Evolutionary conservation across 2,888 invertebrate species (phyloP), one percentile per base, ranked within the genome.

Genomic region (Neoascia interrupta): DNA sequence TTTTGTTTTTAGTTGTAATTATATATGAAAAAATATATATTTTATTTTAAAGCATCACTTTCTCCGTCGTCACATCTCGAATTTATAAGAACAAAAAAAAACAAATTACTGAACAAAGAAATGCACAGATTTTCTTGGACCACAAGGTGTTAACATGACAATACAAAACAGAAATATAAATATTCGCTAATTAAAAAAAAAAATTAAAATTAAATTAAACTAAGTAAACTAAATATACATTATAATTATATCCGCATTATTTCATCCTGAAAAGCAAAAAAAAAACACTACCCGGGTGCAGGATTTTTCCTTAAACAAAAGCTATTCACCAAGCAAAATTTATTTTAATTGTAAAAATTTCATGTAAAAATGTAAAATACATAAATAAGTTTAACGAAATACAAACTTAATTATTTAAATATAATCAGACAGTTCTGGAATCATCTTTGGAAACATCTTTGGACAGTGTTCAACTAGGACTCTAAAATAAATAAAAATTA

Each of bases 101-200:
- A 66, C 8, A 41, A 31, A 64, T 73, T 81, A 63, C 63, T 60
- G 58, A 63, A 58, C 49, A 58, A 54, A 75, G 34, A 10, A 37
- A 58, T n/a, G 43, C 23, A 73, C 31, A 66, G 64, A 81, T 81
- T 72, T 81, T 81, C 64, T 83, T 82, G 83, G 83, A 83, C 83
- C 83, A 83, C 81, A 82, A 72, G 82, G 82, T 83, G 82, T 82
- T 83, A 82, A 83, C 82, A 82, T 81, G 83, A 83, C 83, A 83
- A 83, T 83, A 83, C 82, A 82, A 81, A 58, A 60, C n/a, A n/a
- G 8, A n/a, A 31, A 5, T 31, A 61, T 80, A 63, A 68, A 26
- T 60, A 60, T 37, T 56, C n/a, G n/a, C n/a, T n/a, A 41, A 61
- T 64, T 45, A 53, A 54, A 74, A 36, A 8, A 58, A 49, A 41